Evolutionary conservation across 2,888 invertebrate species (phyloP), one percentile per base, ranked within the genome.

Genomic region (Myopa tessellatipennis): DNA sequence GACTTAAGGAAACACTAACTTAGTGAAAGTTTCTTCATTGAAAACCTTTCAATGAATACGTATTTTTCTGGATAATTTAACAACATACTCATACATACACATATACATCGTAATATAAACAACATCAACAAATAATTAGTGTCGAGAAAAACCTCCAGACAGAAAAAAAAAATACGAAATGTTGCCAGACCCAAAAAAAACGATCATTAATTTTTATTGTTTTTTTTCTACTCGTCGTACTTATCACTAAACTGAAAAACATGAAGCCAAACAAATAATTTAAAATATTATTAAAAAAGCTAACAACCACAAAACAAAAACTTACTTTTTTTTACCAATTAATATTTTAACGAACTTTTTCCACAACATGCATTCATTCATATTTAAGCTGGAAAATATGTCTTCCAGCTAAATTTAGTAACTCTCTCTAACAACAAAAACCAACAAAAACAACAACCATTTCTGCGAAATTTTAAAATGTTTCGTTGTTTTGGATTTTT

Each of bases 331-430:
- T 75, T 34, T 68, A 18, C 38, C 38, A 58, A 40, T 75, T 75
- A 67, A 68, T 67, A n/a, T 65, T 74, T 68, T 74, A 67, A 74
- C 45, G 38, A 77, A 70, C 50, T 50, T 74, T 63, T 52, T 65
- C 26, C 34, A 40, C 45, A 45, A 45, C 45, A 8, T 45, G 6
- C 10, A 8, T 45, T 36, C 58, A 58, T 36, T 16, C 67, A 60
- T 71, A 55, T 55, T 63, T 36, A 63, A 34, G 6, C 63, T 45
- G 45, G 10, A 6, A 6, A 63, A 63, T 5, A 14, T 18, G 12
- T 26, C 63, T 12, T 6, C 63, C 36, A 34, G 34, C 5, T 34
- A 63, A 63, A 63, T 63, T 26, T 3, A 63, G 63, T 12, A 7
- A 12, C 12, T 55, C 63, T 7, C 34, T 26, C 10, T 55, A 55